Evolutionary conservation across 1,140 invertebrate species (phyloP).

Genomic region (Musca vetustissima): DNA sequence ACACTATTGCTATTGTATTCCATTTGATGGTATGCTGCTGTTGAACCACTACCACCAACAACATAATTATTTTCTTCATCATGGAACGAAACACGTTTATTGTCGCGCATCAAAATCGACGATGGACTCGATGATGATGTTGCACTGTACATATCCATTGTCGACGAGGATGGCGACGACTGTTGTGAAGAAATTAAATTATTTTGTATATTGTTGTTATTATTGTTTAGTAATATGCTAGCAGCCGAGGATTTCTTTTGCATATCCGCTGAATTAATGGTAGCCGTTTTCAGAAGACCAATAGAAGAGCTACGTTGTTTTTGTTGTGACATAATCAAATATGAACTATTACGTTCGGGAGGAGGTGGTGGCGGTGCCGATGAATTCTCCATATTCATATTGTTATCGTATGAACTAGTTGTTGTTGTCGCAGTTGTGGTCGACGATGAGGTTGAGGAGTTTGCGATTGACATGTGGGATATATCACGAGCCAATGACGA

Average conservation of each 20-base stretch:
- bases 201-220: constrained; percentile 42
- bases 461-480: constrained; percentile 36
- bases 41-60: constrained; percentile 5
- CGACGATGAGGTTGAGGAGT: background rate
- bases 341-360: too few relatives aligned
- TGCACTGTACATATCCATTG: constrained; percentile 40
- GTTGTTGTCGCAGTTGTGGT: constrained; percentile 41
- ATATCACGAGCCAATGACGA: constrained; percentile 48
- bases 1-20: constrained; percentile 3
- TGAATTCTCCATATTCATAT: constrained; percentile 34
- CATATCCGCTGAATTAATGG: constrained; percentile 46
- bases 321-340: constrained; percentile 74
- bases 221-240: constrained; percentile 29
- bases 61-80: constrained; percentile 63
- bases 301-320: constrained; percentile 46
- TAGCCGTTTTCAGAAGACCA: constrained; percentile 42
- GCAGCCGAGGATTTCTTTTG: constrained; percentile 31
- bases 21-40: constrained; percentile 24
- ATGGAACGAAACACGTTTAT: constrained; percentile 74
- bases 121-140: constrained; percentile 26
- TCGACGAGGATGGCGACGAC: constrained; percentile 32
- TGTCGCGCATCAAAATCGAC: constrained; percentile 46
- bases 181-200: constrained; percentile 32
- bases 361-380: constrained; percentile 60
- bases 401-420: constrained; percentile 15